Evolutionary conservation across 2,113 vertebrate species (phyloP).

Genomic region (chimpanzee (Pan troglodytes)): NHGRI_mPanTro3-v2.1_pri NC_086015.1:140640001-140640500

Average conservation of each 20-base stretch:
- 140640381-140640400: background rate
- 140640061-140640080: background rate
- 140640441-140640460: conserved; percentile 11
- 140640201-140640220: conserved; percentile 5
- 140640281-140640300: background rate
- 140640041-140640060: conserved; percentile 34
- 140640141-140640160: conserved; percentile 20
- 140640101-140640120: background rate
- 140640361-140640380: background rate
- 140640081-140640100: conserved; percentile 43
- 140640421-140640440: background rate
- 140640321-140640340: background rate
- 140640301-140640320: conserved; percentile 31
- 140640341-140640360: background rate
- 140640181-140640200: background rate
- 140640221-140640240: background rate
- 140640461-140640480: conserved; percentile 45
- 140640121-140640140: background rate
- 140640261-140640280: background rate
- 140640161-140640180: background rate
- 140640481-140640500: conserved; percentile 6
- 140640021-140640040: too few species aligned
- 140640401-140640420: background rate
- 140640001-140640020: too few species aligned
- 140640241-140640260: background rate